phyloP scores from a whole-genome alignment of 2,797 vertebrate species.

The Acanthornis magna region DNA sequence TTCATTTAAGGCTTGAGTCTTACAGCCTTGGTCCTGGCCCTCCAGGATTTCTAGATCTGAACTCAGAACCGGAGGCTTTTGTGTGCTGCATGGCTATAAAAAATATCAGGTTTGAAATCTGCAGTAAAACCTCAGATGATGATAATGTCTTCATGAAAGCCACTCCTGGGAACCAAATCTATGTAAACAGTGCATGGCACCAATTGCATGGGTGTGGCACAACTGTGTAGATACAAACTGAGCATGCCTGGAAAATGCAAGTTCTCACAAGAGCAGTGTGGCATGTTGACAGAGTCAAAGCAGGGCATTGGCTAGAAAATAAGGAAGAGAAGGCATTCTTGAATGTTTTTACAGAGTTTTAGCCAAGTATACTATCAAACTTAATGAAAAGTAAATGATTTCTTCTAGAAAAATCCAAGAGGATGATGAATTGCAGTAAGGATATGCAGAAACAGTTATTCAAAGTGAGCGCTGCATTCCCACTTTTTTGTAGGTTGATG shows the following conservation, averaged over 20 bases:
- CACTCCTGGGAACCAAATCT: neutral
- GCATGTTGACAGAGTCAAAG: neutral
- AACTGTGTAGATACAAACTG: neutral
- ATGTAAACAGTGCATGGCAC: neutral
- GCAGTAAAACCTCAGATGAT: neutral
- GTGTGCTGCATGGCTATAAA: neutral
- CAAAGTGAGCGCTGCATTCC: neutral
- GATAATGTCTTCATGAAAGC: neutral
- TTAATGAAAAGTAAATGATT: neutral
- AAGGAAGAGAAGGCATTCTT: neutral
- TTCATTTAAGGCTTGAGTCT: neutral
- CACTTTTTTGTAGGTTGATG: neutral
- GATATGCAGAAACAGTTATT: neutral
- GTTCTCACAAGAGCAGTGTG: neutral
- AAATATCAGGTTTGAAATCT: neutral
- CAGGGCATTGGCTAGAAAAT: neutral
- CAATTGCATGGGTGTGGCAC: neutral
- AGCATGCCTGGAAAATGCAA: neutral
- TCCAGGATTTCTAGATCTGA: neutral
- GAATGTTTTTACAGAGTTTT: neutral
- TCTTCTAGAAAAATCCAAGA: neutral
- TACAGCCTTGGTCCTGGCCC: accelerated
- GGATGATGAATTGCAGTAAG: neutral
- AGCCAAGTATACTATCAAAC: neutral
- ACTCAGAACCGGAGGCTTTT: neutral